Conservation (phyloP, 2,113 vertebrate genomes). For the Alexandromys fortis region DNA sequence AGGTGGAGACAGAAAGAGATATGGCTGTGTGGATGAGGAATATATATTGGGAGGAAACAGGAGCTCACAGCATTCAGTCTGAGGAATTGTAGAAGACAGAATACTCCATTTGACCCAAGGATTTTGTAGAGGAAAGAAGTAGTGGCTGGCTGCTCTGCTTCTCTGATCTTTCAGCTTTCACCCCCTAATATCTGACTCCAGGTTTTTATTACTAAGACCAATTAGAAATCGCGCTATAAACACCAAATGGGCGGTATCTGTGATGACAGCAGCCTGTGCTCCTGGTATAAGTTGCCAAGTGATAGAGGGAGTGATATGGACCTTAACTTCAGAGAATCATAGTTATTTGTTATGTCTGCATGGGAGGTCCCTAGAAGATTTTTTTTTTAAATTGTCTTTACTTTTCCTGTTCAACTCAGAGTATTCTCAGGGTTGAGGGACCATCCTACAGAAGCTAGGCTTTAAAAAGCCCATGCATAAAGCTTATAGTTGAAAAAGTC, state of each 20-base stretch:
- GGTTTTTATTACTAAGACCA: too few species aligned
- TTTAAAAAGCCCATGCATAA: background rate
- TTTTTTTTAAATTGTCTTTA: background rate
- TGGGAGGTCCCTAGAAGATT: background rate
- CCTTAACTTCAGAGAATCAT: slow-evolving; percentile 20
- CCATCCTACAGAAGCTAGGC: background rate
- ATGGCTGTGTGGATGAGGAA: too few species aligned
- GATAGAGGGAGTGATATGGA: background rate
- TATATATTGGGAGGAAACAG: too few species aligned
- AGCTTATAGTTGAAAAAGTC: background rate
- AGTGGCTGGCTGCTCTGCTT: too few species aligned
- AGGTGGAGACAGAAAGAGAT: too few species aligned
- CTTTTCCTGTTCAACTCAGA: background rate
- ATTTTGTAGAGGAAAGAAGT: too few species aligned
- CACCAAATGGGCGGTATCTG: background rate
- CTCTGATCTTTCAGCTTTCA: too few species aligned
- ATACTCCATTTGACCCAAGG: too few species aligned
- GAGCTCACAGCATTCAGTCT: too few species aligned
- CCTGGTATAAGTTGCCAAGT: background rate
- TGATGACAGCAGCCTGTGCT: background rate
- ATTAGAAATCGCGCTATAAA: background rate
- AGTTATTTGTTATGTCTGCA: background rate
- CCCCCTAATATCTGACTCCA: too few species aligned
- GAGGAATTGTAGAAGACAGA: too few species aligned
- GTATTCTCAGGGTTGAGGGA: background rate